phyloP scores from a whole-genome alignment of 2,113 vertebrate species.

The human region DNA sequence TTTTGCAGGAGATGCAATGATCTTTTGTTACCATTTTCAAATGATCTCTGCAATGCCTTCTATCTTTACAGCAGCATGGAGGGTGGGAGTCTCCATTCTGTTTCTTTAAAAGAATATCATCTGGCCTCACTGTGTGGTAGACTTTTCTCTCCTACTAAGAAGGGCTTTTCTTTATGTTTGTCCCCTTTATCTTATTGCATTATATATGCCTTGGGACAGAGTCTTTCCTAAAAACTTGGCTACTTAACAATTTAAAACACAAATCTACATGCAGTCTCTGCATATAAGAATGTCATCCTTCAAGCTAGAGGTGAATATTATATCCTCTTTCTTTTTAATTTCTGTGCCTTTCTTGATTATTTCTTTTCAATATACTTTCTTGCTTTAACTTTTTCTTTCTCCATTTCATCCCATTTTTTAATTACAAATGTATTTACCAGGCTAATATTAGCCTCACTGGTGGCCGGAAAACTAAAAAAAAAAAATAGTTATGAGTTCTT shows the following conservation, averaged over 20 bases:
- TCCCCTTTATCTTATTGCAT: background rate
- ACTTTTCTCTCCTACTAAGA: background rate
- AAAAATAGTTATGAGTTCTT: background rate
- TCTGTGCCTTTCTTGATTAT: background rate
- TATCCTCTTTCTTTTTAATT: background rate
- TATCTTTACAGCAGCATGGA: background rate
- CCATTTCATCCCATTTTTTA: background rate
- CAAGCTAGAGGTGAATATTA: background rate
- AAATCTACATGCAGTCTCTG: background rate
- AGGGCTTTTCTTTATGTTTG: background rate
- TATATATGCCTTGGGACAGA: background rate
- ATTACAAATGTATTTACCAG: background rate
- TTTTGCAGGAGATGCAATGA: constrained; percentile 1
- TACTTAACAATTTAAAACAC: background rate
- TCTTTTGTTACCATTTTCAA: constrained; percentile 41
- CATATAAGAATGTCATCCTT: background rate
- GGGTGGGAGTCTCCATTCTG: background rate
- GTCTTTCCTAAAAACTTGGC: background rate
- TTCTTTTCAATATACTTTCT: background rate
- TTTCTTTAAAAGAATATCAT: constrained; percentile 20
- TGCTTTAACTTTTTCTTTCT: background rate
- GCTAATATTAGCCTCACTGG: background rate
- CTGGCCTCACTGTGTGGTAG: background rate
- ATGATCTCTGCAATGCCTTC: background rate
- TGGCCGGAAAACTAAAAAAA: background rate